Percentiles rank a stretch among this genome's conserved stretches.
These are phyloP conservation scores for Hyalella azteca DNA, from an alignment of 2,888 invertebrate species.

Conservation along the genomic window DNA sequence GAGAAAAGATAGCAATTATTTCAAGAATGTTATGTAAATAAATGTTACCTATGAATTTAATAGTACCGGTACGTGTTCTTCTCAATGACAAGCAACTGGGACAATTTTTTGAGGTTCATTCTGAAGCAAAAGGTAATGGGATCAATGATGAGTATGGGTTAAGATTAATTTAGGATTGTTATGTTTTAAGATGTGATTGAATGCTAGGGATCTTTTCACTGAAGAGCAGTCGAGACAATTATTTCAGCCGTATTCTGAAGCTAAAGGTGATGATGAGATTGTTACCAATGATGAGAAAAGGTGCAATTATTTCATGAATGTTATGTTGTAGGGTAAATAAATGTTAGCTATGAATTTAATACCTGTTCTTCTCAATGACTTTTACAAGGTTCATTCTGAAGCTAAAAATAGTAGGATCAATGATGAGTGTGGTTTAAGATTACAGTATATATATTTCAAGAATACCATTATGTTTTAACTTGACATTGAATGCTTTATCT, in stretches of 20 bases:
- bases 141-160: background rate
- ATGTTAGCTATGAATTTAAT: no score
- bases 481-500: no score
- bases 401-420: background rate
- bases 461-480: no score
- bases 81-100: background rate
- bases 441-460: no score
- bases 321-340: no score
- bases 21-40: no score
- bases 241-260: constrained; percentile 76
- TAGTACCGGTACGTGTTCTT: no score
- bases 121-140: background rate
- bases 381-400: background rate
- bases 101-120: background rate
- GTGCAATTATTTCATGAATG: no score
- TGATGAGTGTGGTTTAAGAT: background rate
- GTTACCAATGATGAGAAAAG: background rate
- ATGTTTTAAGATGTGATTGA: no score
- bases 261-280: background rate
- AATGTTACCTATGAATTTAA: no score
- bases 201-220: constrained; percentile 74
- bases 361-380: no score
- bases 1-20: background rate
- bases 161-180: no score
- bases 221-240: constrained; percentile 85